Percentiles rank a stretch among this genome's conserved stretches.
Conservation (phyloP, 2,888 invertebrate species). For the Diplolepis rosae region DNA sequence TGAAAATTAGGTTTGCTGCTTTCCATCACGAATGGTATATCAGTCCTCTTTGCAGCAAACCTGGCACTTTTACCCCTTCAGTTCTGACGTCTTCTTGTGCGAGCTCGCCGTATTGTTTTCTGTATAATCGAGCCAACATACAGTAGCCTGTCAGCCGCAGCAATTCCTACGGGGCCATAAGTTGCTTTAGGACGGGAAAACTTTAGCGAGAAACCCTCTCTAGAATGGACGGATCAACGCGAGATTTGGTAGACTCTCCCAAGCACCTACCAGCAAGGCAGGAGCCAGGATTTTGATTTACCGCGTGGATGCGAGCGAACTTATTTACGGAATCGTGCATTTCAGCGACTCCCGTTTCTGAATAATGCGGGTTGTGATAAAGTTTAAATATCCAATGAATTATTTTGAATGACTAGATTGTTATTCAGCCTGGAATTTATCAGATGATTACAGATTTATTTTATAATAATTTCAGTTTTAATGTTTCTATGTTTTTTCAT, state of each 20-base stretch:
- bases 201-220: constrained; percentile 47
- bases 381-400: constrained; percentile 31
- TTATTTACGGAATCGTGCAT: constrained; percentile 42
- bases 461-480: not conserved
- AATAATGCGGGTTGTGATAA: constrained; percentile 25
- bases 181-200: constrained; percentile 53
- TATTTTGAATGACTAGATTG: constrained; percentile 15
- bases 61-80: constrained; percentile 18
- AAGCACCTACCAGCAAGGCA: constrained; percentile 27
- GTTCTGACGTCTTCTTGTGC: constrained; percentile 41
- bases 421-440: constrained; percentile 4
- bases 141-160: constrained; percentile 54
- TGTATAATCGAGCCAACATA: constrained; percentile 56
- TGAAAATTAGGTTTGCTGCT: constrained; percentile 28
- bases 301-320: constrained; percentile 41
- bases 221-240: constrained; percentile 48
- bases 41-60: constrained; percentile 8
- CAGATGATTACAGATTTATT: not conserved
- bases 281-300: constrained; percentile 45
- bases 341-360: constrained; percentile 30
- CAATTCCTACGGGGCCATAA: constrained; percentile 55
- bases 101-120: constrained; percentile 57
- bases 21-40: not conserved
- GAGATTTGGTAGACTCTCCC: constrained; percentile 45
- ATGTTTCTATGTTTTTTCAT: no score